phyloP scores from a whole-genome alignment of 2,797 vertebrate genomes.

The Vultur gryphus region DNA sequence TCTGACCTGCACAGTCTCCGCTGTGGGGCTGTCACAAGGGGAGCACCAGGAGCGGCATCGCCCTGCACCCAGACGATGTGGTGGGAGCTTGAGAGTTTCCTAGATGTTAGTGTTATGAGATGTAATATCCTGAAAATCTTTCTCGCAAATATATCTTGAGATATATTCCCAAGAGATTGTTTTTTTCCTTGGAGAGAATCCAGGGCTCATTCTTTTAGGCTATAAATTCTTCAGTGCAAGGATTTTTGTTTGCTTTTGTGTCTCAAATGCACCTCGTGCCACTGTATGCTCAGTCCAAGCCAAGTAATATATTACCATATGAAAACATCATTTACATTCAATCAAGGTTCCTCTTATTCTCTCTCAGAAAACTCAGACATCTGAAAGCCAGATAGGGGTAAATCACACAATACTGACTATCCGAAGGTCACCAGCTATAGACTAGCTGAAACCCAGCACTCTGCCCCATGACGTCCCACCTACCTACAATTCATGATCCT shows the following conservation, averaged over 20 bases:
- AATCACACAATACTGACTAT: neutral
- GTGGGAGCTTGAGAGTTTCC: neutral
- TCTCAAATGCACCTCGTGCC: neutral
- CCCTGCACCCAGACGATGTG: fast-evolving
- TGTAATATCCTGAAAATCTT: neutral
- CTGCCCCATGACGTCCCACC: neutral
- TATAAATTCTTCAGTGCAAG: constrained; percentile 12
- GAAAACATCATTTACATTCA: constrained; percentile 29
- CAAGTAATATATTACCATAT: constrained; percentile 15
- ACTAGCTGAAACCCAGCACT: neutral
- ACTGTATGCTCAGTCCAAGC: neutral
- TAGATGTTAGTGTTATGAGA: neutral
- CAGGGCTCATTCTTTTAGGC: neutral
- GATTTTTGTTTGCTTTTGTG: constrained; percentile 28
- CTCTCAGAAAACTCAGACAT: neutral
- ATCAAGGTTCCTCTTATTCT: neutral
- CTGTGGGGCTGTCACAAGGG: neutral
- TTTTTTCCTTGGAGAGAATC: neutral
- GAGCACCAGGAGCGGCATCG: neutral
- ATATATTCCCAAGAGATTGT: neutral
- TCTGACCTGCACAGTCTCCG: neutral
- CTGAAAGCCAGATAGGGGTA: neutral
- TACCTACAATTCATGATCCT: neutral
- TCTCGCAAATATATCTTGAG: neutral
- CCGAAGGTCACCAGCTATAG: neutral